Evolutionary conservation across 2,113 vertebrate species (phyloP).

Genomic region (Corythoichthys intestinalis): DNA sequence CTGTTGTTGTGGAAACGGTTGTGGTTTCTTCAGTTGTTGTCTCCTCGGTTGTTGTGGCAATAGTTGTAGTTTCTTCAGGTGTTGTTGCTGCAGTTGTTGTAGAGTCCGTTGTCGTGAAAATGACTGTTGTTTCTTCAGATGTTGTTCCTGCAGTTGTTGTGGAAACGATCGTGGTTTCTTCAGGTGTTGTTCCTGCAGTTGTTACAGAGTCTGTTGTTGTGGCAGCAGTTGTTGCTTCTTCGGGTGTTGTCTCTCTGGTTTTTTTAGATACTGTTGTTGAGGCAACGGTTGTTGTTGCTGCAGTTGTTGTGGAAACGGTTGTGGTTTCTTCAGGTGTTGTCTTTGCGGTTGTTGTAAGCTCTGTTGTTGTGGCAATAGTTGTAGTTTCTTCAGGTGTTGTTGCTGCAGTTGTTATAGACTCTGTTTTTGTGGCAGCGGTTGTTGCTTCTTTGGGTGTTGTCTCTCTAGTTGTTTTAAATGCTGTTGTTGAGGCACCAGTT

Average conservation of each 20-base stretch:
- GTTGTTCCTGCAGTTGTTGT: not conserved
- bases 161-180: too few relatives aligned
- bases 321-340: too few relatives aligned
- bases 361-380: too few relatives aligned
- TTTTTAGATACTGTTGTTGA: not conserved
- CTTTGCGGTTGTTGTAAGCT: too few relatives aligned
- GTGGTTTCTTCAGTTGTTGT: not conserved
- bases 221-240: not conserved
- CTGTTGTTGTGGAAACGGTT: too few relatives aligned
- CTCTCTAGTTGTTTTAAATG: not conserved
- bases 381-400: not conserved
- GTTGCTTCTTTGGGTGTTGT: not conserved
- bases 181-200: not conserved
- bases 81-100: too few relatives aligned
- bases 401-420: not conserved
- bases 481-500: not conserved
- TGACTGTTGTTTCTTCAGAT: not conserved
- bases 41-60: too few relatives aligned
- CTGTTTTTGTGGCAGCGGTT: too few relatives aligned
- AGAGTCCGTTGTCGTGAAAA: not conserved
- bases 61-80: too few relatives aligned
- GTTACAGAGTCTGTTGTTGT: not conserved
- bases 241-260: not conserved
- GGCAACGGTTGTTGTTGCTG: too few relatives aligned
- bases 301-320: too few relatives aligned